phyloP scores from a whole-genome alignment of 2,888 invertebrate species.

The Meta bourneti region DNA sequence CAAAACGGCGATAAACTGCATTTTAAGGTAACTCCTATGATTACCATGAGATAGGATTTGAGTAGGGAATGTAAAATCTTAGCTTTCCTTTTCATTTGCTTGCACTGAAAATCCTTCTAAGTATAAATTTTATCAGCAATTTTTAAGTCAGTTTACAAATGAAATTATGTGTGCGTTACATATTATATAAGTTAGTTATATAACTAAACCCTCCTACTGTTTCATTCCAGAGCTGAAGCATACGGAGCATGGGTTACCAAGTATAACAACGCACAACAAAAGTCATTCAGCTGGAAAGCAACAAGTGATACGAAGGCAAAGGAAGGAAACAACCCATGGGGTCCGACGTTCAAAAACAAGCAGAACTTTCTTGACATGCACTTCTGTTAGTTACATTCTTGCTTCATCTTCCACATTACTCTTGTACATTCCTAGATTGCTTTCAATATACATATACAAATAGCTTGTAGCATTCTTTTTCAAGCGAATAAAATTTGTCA shows the following conservation, averaged over 20 bases:
- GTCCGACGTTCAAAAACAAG: constrained; percentile 88
- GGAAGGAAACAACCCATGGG: constrained; percentile 85
- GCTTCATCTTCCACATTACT: neutral
- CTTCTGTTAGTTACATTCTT: constrained; percentile 78
- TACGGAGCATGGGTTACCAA: constrained; percentile 75
- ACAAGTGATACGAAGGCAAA: constrained; percentile 11
- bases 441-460: constrained; percentile 3
- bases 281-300: constrained; percentile 59
- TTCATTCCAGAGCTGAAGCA: constrained; percentile 38
- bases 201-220: too few species aligned
- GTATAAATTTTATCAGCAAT: too few species aligned
- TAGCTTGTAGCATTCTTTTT: neutral
- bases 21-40: too few species aligned
- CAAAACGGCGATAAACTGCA: too few species aligned
- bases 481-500: neutral
- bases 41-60: too few species aligned
- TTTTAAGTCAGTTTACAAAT: too few species aligned
- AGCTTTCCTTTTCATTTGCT: too few species aligned
- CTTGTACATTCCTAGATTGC: neutral
- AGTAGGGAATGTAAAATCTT: too few species aligned
- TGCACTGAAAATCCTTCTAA: too few species aligned
- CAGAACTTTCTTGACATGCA: constrained; percentile 88
- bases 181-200: too few species aligned
- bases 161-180: too few species aligned
- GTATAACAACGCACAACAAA: constrained; percentile 65